These are phyloP conservation scores for Pteruthius melanotis DNA, from an alignment of 2,113 vertebrate genomes.

Conservation along the genomic window DNA sequence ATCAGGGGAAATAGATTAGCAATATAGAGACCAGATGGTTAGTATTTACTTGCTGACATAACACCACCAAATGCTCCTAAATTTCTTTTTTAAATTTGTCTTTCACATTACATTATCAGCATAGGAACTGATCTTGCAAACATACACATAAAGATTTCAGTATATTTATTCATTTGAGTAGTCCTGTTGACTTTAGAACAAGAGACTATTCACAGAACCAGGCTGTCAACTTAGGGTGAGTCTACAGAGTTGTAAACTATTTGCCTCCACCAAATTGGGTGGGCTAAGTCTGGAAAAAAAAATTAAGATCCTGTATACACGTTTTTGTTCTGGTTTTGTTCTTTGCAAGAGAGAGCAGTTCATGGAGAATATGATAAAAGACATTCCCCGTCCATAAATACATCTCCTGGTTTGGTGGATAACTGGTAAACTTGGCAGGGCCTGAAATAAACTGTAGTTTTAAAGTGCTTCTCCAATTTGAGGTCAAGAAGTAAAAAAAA, in stretches of 20 bases:
- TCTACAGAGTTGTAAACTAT: background rate
- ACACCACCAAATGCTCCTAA: conserved; percentile 62
- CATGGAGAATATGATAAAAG: background rate
- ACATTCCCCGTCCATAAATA: background rate
- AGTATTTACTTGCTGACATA: conserved; percentile 63
- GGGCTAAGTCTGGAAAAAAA: background rate
- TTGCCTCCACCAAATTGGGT: background rate
- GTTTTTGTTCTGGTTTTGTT: background rate
- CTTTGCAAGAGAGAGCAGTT: background rate
- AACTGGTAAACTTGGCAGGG: background rate
- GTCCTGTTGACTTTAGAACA: background rate
- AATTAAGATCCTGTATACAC: background rate
- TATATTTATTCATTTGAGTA: background rate
- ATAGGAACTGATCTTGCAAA: conserved; percentile 6
- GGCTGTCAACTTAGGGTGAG: background rate
- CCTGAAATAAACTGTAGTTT: background rate
- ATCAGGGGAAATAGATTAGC: conserved; percentile 47
- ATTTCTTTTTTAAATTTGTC: conserved; percentile 53
- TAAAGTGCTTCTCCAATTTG: background rate
- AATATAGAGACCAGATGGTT: conserved; percentile 60
- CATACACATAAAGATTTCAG: background rate
- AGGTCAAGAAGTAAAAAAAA: background rate
- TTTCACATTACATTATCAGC: conserved; percentile 39
- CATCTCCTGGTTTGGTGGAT: background rate
- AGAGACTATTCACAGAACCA: background rate